Evolutionary conservation across 2,888 invertebrate species (phyloP), one percentile per base, ranked within the genome.

Genomic region (Nephrotoma flavescens): DNA sequence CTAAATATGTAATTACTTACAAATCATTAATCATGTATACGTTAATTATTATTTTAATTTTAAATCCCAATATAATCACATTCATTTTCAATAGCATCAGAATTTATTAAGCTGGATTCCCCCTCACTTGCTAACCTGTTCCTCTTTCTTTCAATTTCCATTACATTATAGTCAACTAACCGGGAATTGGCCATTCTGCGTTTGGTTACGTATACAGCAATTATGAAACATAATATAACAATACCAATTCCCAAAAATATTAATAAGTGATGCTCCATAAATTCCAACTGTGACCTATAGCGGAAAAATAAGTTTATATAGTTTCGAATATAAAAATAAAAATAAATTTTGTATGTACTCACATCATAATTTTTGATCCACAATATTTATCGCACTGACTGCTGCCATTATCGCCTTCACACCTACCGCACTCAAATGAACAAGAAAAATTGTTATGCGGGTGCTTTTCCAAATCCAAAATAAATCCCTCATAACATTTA

Each of bases 401-500:
- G 19, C 9, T 71, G 31, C 42, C 47, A 47, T 47, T 42, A 3
- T 41, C 15, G n/a, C 6, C n/a, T 42, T 42, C 84, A 42, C 84
- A 84, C 2, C 19, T 11, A 42, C 7, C 19, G 7, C 84, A 84
- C n/a, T 84, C 84, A n/a, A 19, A 85, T 9, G 19, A 11, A n/a
- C 85, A 85, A 0, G 85, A 19, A 45, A 44, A 85, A 19, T 85
- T 85, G 19, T 85, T 84, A 7, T 42, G 15, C 0, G 31, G n/a
- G 2, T 11, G 4, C 47, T 47, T 85, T 31, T 83, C 83, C 42
- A 9, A 15, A 84, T 84, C 15, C 15, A 85, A 45, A 44, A 44
- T 85, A 19, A 85, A 92, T 1, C 92, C 92, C 0, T 87, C 87
- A n/a, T 89, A 88, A 86, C 94, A 94, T 15, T 89, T 90, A 87